A percentile compares a stretch with the other conserved stretches of the same genome.
Conservation (phyloP, 2,113 vertebrate species). For the Hippocampus guttulatus region DNA sequence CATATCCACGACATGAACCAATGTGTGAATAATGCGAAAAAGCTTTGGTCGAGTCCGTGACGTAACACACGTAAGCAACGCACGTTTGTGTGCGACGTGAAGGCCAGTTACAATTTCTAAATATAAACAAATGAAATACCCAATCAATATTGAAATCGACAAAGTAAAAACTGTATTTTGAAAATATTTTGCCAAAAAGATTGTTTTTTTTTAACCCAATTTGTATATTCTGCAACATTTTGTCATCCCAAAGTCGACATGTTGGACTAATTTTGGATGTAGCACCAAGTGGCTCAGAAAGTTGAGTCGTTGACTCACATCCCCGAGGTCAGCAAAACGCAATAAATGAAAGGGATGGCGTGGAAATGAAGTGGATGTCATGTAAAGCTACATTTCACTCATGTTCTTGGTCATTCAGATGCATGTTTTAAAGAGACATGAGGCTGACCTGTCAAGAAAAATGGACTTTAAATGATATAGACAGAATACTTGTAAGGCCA, state of each 20-base stretch:
- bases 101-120: too few species aligned
- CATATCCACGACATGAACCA: neutral
- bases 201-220: too few species aligned
- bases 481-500: conserved; percentile 68
- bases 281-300: neutral
- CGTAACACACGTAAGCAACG: too few species aligned
- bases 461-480: conserved; percentile 70
- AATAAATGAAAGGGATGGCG: conserved; percentile 7
- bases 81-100: too few species aligned
- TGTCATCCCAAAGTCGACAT: neutral
- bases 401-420: conserved; percentile 61
- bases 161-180: too few species aligned
- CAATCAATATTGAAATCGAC: neutral
- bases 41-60: neutral
- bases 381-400: conserved; percentile 64
- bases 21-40: neutral
- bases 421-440: conserved; percentile 60
- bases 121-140: neutral
- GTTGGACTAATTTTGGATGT: neutral
- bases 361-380: conserved; percentile 57
- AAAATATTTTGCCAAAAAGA: too few species aligned
- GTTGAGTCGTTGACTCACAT: neutral
- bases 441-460: conserved; percentile 62
- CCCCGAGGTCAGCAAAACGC: neutral
- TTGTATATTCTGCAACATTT: neutral